Conservation (phyloP, 1,140 invertebrate genomes). For the Cryptotermes secundus region DNA sequence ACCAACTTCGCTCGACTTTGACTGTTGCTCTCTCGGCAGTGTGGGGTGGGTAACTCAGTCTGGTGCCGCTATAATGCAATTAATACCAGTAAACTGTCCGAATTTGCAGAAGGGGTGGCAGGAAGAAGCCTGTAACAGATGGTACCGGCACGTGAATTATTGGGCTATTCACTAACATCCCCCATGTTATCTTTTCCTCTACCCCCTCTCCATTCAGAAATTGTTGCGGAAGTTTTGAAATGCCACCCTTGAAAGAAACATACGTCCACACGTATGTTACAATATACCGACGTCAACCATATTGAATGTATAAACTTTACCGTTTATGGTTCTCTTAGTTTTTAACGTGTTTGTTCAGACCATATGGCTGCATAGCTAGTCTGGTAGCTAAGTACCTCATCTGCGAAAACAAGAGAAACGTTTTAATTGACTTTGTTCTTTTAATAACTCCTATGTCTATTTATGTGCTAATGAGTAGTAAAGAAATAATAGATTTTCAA, state of each 20-base stretch:
- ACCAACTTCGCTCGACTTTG: no score
- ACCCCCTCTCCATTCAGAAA: no score
- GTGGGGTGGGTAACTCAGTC: not conserved
- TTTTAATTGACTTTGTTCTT: not conserved
- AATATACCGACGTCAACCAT: not conserved
- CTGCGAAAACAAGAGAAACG: not conserved
- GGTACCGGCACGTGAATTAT: not conserved
- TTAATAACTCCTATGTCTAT: not conserved
- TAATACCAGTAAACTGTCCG: not conserved
- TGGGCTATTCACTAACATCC: not conserved
- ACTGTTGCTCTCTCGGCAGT: no score
- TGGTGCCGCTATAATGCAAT: not conserved
- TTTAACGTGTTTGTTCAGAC: not conserved
- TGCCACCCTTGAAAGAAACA: not conserved
- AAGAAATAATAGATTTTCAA: not conserved
- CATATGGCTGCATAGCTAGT: not conserved
- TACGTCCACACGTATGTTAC: not conserved
- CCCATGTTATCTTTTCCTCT: not conserved
- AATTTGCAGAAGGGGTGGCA: not conserved
- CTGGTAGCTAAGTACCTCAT: not conserved
- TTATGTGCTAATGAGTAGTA: not conserved
- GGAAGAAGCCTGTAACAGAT: not conserved
- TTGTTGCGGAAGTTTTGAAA: slow-evolving; percentile 9
- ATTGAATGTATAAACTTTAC: slow-evolving; percentile 2
- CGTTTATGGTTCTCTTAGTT: not conserved